Conservation (phyloP, 2,888 invertebrate genomes). For the Crematogaster levior region DNA sequence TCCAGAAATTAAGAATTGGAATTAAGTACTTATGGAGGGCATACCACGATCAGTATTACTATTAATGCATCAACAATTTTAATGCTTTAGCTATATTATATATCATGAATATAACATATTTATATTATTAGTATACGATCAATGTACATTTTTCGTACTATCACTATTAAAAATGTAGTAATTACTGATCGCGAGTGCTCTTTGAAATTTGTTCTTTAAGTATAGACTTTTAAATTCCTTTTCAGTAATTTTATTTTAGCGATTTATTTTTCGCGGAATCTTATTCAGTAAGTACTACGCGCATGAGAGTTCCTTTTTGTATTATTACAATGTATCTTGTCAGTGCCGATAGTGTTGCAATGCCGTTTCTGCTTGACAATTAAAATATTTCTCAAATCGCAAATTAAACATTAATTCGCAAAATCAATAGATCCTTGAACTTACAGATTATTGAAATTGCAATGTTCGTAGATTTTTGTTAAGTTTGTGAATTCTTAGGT, state of each 20-base stretch:
- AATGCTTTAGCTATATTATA: slow-evolving; percentile 38
- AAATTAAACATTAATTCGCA: slow-evolving; percentile 33
- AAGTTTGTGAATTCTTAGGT: slow-evolving; percentile 36
- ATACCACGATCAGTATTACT: slow-evolving; percentile 45
- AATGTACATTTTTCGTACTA: slow-evolving; percentile 36
- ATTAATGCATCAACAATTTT: slow-evolving; percentile 43
- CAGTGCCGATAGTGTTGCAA: slow-evolving; percentile 19
- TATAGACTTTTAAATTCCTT: slow-evolving; percentile 6
- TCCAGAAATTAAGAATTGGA: slow-evolving; percentile 28
- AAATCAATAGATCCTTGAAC: slow-evolving; percentile 52
- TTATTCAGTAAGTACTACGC: slow-evolving; percentile 39
- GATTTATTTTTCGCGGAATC: slow-evolving; percentile 18
- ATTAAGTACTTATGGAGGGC: slow-evolving; percentile 32
- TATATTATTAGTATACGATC: slow-evolving; percentile 46
- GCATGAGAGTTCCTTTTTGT: slow-evolving; percentile 6
- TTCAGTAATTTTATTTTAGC: slow-evolving; percentile 21
- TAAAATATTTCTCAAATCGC: slow-evolving; percentile 18
- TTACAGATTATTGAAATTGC: slow-evolving; percentile 39
- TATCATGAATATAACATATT: slow-evolving; percentile 49
- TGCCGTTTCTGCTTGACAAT: slow-evolving; percentile 4
- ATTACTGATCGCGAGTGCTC: slow-evolving; percentile 49
- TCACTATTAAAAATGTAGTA: slow-evolving; percentile 48
- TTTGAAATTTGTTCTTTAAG: slow-evolving; percentile 23
- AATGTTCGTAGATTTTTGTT: slow-evolving; percentile 27
- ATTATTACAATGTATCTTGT: slow-evolving; percentile 28